Conservation (phyloP, 2,888 invertebrate species). For the Sicus ferrugineus region DNA sequence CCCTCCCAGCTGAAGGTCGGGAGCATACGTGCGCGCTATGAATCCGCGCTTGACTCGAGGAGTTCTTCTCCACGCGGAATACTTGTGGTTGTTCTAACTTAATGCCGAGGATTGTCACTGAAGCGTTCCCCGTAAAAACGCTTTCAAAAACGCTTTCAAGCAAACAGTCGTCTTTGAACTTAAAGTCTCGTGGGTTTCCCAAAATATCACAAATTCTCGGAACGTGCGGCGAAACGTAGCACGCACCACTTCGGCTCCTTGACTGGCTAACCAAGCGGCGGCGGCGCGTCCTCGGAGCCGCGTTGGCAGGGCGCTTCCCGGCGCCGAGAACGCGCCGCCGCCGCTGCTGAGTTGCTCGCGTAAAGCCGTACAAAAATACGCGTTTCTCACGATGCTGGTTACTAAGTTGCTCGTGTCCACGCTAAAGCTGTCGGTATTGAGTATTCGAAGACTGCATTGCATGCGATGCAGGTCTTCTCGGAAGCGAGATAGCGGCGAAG, state of each 20-base stretch:
- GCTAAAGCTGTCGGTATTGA: too few relatives aligned
- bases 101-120: too few relatives aligned
- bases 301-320: background rate
- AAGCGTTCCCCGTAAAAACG: background rate
- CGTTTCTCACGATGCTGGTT: conserved; percentile 36
- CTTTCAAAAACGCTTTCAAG: background rate
- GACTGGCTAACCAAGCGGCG: background rate
- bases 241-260: background rate
- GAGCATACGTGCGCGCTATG: too few relatives aligned
- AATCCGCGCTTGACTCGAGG: too few relatives aligned
- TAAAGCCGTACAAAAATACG: conserved; percentile 58
- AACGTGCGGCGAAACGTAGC: too few relatives aligned
- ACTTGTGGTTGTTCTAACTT: too few relatives aligned
- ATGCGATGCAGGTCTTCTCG: conserved; percentile 56
- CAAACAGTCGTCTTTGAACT: too few relatives aligned
- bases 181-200: background rate
- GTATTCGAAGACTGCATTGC: conserved; percentile 36
- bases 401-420: too few relatives aligned
- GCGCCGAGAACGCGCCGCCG: background rate
- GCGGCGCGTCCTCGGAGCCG: background rate
- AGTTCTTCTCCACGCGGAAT: too few relatives aligned
- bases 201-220: conserved; percentile 5
- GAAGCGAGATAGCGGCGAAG: conserved; percentile 44
- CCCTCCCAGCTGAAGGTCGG: too few relatives aligned
- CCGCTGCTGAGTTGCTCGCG: background rate